Evolutionary conservation across 2,888 invertebrate species (phyloP).

Genomic region (Bruchidius siliquastri): DNA sequence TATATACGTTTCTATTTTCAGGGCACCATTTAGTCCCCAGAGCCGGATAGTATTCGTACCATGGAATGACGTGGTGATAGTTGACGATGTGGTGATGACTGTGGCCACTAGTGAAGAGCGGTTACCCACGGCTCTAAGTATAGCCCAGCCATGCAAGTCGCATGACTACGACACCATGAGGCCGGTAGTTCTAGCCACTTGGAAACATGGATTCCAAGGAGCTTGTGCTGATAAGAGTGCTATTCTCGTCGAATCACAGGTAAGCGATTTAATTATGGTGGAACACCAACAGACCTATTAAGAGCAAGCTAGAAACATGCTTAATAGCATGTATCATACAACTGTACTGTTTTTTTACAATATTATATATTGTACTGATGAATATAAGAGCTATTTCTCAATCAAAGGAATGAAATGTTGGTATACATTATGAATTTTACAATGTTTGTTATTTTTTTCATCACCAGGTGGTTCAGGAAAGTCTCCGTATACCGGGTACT

Average conservation of each 20-base stretch:
- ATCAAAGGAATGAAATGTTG: too few species aligned
- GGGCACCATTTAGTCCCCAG: conserved; percentile 78
- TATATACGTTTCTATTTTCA: neutral
- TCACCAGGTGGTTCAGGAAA: conserved; percentile 79
- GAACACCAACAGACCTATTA: too few species aligned
- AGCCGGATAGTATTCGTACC: conserved; percentile 88
- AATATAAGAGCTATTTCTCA: too few species aligned
- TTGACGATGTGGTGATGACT: conserved; percentile 76
- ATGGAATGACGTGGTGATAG: conserved; percentile 97
- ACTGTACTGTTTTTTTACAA: too few species aligned
- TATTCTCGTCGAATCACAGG: conserved; percentile 82
- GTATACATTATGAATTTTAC: neutral
- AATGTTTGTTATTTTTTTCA: neutral
- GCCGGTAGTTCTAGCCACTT: conserved; percentile 87
- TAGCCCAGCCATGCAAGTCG: conserved; percentile 75
- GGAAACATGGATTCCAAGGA: conserved; percentile 93
- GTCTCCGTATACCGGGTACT: conserved; percentile 89
- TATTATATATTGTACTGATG: too few species aligned
- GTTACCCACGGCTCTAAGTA: conserved; percentile 44
- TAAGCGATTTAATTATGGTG: neutral
- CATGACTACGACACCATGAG: conserved; percentile 92
- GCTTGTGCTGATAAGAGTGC: conserved; percentile 91
- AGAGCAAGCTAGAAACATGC: too few species aligned
- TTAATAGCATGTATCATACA: too few species aligned
- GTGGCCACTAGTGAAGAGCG: conserved; percentile 78